phyloP scores from a whole-genome alignment of 2,113 vertebrate species.

The Cyanoramphus novaezelandiae region DNA sequence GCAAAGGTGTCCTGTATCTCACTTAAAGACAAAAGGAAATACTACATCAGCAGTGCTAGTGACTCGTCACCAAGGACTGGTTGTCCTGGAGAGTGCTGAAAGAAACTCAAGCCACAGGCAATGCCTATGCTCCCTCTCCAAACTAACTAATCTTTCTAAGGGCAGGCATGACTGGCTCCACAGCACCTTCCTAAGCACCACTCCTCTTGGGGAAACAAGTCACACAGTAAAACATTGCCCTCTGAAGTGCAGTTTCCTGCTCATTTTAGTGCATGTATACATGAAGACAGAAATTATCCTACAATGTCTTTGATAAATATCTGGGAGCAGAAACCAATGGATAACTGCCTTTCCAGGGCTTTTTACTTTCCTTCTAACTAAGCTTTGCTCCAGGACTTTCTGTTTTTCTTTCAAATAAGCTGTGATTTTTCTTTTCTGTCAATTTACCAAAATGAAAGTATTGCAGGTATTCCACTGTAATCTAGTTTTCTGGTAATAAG shows the following conservation, averaged over 20 bases:
- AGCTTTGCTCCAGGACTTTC: neutral
- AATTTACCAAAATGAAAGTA: neutral
- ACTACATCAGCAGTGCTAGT: neutral
- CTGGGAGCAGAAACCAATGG: neutral
- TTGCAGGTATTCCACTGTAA: neutral
- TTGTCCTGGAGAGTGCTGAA: neutral
- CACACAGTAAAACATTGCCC: rapidly evolving
- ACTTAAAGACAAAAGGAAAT: neutral
- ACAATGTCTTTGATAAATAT: neutral
- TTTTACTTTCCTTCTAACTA: neutral
- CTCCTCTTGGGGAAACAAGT: neutral
- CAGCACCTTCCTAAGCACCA: neutral
- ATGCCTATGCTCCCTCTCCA: neutral
- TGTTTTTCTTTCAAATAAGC: neutral
- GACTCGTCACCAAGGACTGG: neutral
- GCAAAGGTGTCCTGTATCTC: neutral
- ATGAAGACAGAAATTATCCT: neutral
- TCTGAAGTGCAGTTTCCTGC: neutral
- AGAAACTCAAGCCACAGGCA: neutral
- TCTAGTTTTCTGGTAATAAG: neutral
- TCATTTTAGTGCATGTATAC: neutral
- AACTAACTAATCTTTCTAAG: neutral
- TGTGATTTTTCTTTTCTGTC: neutral
- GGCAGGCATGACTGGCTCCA: neutral
- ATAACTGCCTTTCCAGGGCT: neutral